phyloP scores from a whole-genome alignment of 37 sponge, comb jelly and placozoan species.

The Halichondria panicea region DNA sequence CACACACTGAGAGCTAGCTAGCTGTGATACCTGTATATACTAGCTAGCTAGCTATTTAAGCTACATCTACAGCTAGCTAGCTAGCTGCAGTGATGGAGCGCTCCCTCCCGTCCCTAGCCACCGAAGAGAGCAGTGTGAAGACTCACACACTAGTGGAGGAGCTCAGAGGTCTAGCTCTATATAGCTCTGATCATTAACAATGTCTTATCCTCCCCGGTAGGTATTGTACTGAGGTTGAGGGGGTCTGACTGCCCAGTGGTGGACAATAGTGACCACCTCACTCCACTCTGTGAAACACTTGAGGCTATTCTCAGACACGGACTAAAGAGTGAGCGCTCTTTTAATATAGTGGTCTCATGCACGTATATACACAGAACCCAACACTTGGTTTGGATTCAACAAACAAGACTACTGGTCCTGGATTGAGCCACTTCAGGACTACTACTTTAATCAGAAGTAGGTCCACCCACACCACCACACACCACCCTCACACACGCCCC shows the following conservation, averaged over 20 bases:
- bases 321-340: constrained; percentile 60
- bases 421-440: constrained; percentile 73
- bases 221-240: constrained; percentile 36
- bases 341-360: neutral
- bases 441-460: constrained; percentile 58
- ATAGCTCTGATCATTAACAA: no score
- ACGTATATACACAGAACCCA: constrained; percentile 49
- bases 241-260: constrained; percentile 14
- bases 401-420: constrained; percentile 82
- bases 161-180: no score
- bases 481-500: no score
- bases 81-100: neutral
- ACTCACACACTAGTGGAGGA: no score
- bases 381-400: constrained; percentile 73
- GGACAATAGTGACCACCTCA: constrained; percentile 59
- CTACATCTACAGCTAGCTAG: neutral
- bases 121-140: no score
- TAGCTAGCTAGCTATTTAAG: neutral
- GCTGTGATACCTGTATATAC: neutral
- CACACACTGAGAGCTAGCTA: constrained; percentile 2
- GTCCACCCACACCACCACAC: neutral
- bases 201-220: constrained; percentile 11
- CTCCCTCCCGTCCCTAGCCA: neutral
- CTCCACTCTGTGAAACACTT: constrained; percentile 72
- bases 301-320: constrained; percentile 66